Base-by-base conservation (phyloP, 1,140 invertebrate species). In the Apis cerana region DNA sequence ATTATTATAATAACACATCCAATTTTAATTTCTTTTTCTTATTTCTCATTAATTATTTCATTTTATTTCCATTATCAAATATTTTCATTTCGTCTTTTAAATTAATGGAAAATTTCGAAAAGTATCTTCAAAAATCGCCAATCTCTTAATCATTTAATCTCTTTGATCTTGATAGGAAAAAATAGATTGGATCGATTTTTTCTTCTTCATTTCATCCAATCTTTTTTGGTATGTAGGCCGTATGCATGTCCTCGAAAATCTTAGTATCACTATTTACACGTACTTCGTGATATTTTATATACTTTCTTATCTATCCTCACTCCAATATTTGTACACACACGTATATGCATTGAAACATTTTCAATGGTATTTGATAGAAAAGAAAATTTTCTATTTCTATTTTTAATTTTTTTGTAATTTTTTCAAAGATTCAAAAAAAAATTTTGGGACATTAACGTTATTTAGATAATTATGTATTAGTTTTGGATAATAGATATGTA, bases 261-360 rank as follows among this genome's bases (percentile, higher is more conserved):
- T 67, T 59, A 48, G 21, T 78, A 76, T 72, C 52, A 58, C 21
- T 72, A 59, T 74, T 78, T 69, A 61, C 74, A 82, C 76, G 15
- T 67, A 27, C 62, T 52, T 5, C 17, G 33, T 72, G 15, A 64
- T 52, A 21, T 52, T 69, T 19, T 12, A 82, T 78, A 77, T 82
- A 74, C 56, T 80, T 78, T 54, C 10, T 80, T 87, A 86, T 86
- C 75, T 23, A 70, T 27, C 58, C 67, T 52, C 11, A 8, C 33
- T 52, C 52, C 17, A 13, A 59, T 81, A 75, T 59, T 81, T 68
- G 54, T 75, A 81, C 64, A 58, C 43, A 79, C 5, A 12, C 27
- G 50, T 61, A 56, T 71, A 48, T 58, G 71, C n/a, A 23, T 9
- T 19, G 43, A 9, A 21, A 67, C 75, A 50, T 59, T 77, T 21